Base-by-base conservation (phyloP, 2,797 vertebrate species). In the Microtus obscurus region DNA sequence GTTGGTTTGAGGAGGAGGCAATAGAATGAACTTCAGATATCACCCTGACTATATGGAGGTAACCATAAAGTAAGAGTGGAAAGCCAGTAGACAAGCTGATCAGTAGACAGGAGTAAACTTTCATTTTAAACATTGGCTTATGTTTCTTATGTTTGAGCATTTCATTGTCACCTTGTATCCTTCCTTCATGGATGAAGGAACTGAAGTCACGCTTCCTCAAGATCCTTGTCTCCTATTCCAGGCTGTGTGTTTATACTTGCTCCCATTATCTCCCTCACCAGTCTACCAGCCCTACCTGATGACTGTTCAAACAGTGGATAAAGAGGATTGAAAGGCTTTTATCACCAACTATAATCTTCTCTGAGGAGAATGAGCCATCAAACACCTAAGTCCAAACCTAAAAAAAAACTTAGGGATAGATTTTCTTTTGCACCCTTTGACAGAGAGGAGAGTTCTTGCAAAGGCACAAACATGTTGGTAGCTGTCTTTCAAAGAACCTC, bases 111-210 rank as follows among this genome's bases (percentile, higher is more conserved):
- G 31, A 25, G 11, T 13, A n/a, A 77, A 34, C 10, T 37, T 31
- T 53, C 23, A 29, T 6, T 63, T 43, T 67, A 45, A 0, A 3
- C 48, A 37, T 7, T 1, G 0, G 1, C 5, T 53, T 4, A 0
- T 12, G 12, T 3, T 43, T 81, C 5, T 51, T 5, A 0, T 9
- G 11, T 3, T 45, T 77, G n/a, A 78, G 5, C 31, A 17, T 12
- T 56, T 37, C 5, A 11, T 19, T 10, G 6, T 65, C 16, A 27
- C 4, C 51, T 34, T 17, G 17, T 1, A 63, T 3, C 59, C 40
- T 45, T 43, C 27, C 25, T 63, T 78, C 40, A 4, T 13, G 67
- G 45, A 14, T 51, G 69, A 69, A 95, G 56, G 19, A 59, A 29
- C 13, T 5, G 31, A 81, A 13, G 5, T 23, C 34, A 34, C 14